A percentile compares a stretch with the other conserved stretches of the same genome.
These are phyloP conservation scores for Pinctada fucata DNA, from an alignment of 2,888 invertebrate species.

Conservation along the genomic window DNA sequence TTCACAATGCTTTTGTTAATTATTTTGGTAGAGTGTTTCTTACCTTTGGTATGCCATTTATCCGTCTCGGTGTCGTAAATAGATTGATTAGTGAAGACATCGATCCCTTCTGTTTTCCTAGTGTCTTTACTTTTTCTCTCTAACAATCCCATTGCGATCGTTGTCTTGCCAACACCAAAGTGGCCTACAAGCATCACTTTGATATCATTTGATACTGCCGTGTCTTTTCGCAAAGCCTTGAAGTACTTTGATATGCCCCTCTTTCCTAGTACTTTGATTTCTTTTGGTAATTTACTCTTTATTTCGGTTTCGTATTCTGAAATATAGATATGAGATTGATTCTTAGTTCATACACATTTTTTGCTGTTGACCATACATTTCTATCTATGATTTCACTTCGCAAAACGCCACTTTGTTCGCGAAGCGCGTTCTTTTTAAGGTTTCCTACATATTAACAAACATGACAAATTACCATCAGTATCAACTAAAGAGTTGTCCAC, in stretches of 20 bases:
- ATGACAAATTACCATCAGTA: too few species aligned
- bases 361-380: too few species aligned
- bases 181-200: neutral
- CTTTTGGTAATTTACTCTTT: neutral
- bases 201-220: neutral
- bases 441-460: too few species aligned
- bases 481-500: too few species aligned
- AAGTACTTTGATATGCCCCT: neutral
- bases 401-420: too few species aligned
- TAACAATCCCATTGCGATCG: neutral
- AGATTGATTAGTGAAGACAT: neutral
- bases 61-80: neutral
- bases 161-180: conserved; percentile 6
- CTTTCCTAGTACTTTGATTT: neutral
- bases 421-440: too few species aligned
- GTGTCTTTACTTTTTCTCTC: neutral
- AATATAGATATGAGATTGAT: too few species aligned
- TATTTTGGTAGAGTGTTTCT: neutral
- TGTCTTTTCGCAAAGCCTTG: neutral
- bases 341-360: too few species aligned
- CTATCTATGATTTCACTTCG: too few species aligned
- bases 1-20: too few species aligned
- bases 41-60: neutral
- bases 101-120: neutral
- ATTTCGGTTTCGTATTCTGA: neutral